Evolutionary conservation across 2,113 vertebrate genomes (phyloP), one percentile per base, ranked within the genome.

Genomic region (Leptodactylus fuscus): DNA sequence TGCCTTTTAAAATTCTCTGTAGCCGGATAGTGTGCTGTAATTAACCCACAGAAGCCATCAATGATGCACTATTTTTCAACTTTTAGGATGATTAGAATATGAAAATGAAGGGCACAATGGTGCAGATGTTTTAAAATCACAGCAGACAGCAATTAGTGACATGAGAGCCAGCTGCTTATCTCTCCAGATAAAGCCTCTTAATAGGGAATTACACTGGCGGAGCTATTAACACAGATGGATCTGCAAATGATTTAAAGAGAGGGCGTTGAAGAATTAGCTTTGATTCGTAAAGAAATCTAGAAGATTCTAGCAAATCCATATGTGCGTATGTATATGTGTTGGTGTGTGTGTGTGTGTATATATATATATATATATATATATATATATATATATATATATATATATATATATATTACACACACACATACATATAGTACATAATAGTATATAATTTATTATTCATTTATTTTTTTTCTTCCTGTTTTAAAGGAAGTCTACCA

Each of bases 91-190:
- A 95, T 95, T 95, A 95, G 92, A 95, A 94, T 94, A 94, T 94
- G 94, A 94, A 95, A 94, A 94, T 94, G 91, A 93, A 93, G 91
- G 92, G 89, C 92, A 93, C 93, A 94, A 93, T 94, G 88, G 92
- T 93, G 92, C 94, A 95, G 94, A 95, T 95, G 93, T 95, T 94
- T 95, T 94, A 94, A 94, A 95, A 94, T 94, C 94, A 93, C 94
- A 95, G 94, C 94, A 95, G 94, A 93, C 92, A 93, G 91, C 94
- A 95, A 95, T 94, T 95, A 95, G 93, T 94, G 93, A 93, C 93
- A 92, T 90, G 90, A 92, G 93, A 95, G 92, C 91, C 95, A 95
- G 95, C 94, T 95, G 95, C 95, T 95, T 94, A 95, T 95, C 94
- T 94, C 91, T 93, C 91, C 91, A 94, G 93, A 95, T 94, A 95